A percentile compares a stretch with the other conserved stretches of the same genome.
phyloP scores from a whole-genome alignment of 2,797 vertebrate species.

The Tolypeutes matacus region DNA sequence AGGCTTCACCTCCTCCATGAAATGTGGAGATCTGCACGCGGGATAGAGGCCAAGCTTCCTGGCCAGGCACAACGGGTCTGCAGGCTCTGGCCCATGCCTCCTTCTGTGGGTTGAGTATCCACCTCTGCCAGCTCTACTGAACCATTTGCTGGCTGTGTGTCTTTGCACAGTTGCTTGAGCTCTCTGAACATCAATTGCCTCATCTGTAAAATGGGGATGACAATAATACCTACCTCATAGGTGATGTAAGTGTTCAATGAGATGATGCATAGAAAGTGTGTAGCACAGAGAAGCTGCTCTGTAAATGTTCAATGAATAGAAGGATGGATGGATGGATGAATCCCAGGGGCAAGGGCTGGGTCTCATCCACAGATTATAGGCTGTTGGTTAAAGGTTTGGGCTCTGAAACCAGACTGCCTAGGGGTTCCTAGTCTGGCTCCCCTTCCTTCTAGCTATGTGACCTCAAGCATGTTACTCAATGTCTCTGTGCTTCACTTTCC shows the following conservation, averaged over 20 bases:
- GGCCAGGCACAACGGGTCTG: no score
- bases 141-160: not conserved
- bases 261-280: not conserved
- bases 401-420: not conserved
- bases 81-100: not conserved
- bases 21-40: not conserved
- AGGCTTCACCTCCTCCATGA: not conserved
- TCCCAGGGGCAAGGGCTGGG: not conserved
- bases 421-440: not conserved
- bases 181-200: not conserved
- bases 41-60: not conserved
- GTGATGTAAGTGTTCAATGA: not conserved
- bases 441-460: not conserved
- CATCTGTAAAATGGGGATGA: not conserved
- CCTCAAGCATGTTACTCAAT: not conserved
- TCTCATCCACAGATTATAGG: not conserved
- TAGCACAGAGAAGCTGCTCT: not conserved
- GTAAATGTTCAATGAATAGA: not conserved
- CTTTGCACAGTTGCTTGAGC: not conserved
- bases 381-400: not conserved
- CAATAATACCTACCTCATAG: not conserved
- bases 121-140: not conserved
- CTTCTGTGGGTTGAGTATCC: not conserved
- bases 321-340: no score
- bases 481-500: not conserved